Evolutionary conservation across 2,797 vertebrate species (phyloP).

Genomic region (Vireo griseus): DNA sequence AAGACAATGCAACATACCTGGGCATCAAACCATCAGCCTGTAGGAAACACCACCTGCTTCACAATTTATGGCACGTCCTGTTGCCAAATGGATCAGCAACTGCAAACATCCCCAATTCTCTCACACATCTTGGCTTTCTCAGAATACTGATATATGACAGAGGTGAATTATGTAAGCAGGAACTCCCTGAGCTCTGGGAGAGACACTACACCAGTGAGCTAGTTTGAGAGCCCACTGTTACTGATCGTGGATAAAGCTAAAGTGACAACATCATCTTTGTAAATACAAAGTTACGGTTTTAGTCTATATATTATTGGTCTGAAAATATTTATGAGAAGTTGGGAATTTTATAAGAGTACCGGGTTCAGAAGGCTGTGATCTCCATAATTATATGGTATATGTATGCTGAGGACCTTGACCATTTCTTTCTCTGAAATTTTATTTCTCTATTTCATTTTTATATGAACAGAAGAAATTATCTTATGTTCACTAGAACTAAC

Average conservation of each 20-base stretch:
- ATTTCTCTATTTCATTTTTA: background rate
- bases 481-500: background rate
- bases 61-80: background rate
- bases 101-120: background rate
- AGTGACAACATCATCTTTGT: background rate
- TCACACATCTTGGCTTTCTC: background rate
- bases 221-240: background rate
- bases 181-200: background rate
- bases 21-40: background rate
- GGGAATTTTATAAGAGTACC: background rate
- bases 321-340: background rate
- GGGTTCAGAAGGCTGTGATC: background rate
- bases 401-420: background rate
- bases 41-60: background rate
- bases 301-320: background rate
- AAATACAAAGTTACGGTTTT: background rate
- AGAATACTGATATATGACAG: background rate
- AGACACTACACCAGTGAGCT: background rate
- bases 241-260: accelerated
- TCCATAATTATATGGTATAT: background rate
- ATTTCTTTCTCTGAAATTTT: background rate
- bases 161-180: background rate
- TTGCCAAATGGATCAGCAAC: background rate
- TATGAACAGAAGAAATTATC: background rate
- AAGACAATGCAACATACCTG: background rate